A percentile compares a stretch with the other conserved stretches of the same genome.
Evolutionary conservation across 2,797 vertebrate genomes (phyloP).

Genomic region (Geotrypetes seraphini): DNA sequence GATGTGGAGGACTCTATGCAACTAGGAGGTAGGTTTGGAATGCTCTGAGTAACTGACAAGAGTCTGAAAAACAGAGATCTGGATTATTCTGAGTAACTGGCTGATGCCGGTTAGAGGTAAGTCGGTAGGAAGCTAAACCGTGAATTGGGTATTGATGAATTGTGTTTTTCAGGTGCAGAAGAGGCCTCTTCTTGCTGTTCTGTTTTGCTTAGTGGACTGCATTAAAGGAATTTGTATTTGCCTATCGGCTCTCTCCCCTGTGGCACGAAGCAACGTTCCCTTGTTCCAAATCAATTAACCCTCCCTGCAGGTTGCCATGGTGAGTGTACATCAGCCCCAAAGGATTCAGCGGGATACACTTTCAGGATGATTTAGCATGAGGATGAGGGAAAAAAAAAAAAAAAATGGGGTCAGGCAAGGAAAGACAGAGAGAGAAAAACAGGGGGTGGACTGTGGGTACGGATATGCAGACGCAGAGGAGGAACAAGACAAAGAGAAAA

Average conservation of each 20-base stretch:
- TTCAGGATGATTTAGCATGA: background rate
- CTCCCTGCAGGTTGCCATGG: conserved; percentile 4
- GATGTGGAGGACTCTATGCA: no score
- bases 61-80: no score
- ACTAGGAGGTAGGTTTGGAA: no score
- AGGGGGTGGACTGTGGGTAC: background rate
- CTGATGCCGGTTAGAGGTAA: no score
- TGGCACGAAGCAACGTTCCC: conserved; percentile 4
- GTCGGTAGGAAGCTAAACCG: no score
- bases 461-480: background rate
- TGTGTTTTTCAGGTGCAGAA: no score
- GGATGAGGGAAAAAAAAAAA: background rate
- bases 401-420: background rate
- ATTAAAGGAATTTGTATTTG: background rate
- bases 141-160: no score
- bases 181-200: background rate
- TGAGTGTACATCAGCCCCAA: background rate
- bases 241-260: background rate
- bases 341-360: conserved; percentile 8
- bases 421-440: background rate
- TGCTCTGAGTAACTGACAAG: no score
- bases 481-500: background rate
- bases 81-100: no score
- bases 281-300: conserved; percentile 5
- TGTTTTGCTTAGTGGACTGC: background rate